Base-by-base conservation (phyloP, 2,113 vertebrate species). In the Pterocles burchelli region DNA sequence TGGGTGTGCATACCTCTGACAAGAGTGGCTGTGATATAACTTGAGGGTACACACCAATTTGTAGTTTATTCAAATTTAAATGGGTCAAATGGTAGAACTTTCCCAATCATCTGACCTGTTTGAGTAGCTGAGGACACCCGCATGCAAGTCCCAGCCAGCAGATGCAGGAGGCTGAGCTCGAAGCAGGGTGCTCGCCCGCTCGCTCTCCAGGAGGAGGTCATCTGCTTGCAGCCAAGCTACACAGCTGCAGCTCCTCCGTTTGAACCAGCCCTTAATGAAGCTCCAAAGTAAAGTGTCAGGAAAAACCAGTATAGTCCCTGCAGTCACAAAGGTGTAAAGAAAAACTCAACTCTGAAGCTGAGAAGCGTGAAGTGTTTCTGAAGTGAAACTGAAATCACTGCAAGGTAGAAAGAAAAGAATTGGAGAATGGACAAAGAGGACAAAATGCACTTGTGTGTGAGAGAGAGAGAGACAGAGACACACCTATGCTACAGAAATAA, bases 161-260 rank as follows among this genome's bases (percentile, higher is more conserved):
- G 57, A 17, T 11, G 16, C 24, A 54, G 70, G 41, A 33, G 31
- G n/a, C 10, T 38, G 36, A 11, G 13, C 46, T 61, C 22, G 25
- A 33, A 85, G 41, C 49, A n/a, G 49, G 21, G 25, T 13, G 5
- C 41, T 66, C 6, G 2, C 33, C 26, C 2, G 4, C 0, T 1
- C 1, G 1, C 1, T 17, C 77, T 22, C 86, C 51, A 1, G 7
- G 51, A 49, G 33, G 19, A 80, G 61, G 26, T 52, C 3, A n/a
- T 33, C 41, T 63, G 18, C 51, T 48, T 18, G 36, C 31, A 77
- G 55, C 33, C 4, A 6, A 92, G 74, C 17, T 68, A 46, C 33
- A 48, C 20, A 91, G 45, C 43, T 62, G 43, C 59, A 67, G 28
- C 36, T 81, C 25, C 51, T 46, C 10, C 18, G 6, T 74, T 91